These are phyloP conservation scores for Lithophane ornitopus DNA, from an alignment of 2,888 invertebrate genomes.

Conservation along the genomic window DNA sequence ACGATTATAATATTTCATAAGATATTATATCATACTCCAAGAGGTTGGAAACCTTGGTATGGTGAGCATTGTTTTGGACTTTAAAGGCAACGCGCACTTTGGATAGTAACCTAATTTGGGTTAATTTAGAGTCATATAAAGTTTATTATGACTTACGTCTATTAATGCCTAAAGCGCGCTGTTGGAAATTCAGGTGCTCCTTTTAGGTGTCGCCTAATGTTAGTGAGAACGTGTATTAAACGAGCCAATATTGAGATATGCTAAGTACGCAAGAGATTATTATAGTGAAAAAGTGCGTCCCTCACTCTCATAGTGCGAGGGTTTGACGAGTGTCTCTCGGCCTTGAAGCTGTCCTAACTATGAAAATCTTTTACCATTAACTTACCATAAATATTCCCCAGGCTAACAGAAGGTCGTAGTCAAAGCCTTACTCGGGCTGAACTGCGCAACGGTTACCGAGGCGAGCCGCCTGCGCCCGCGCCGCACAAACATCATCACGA, in stretches of 20 bases:
- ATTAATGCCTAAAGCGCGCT: background rate
- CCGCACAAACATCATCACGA: constrained; percentile 80
- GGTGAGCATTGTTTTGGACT: background rate
- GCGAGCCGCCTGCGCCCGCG: constrained; percentile 60
- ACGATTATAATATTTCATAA: background rate
- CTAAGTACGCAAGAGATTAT: no score
- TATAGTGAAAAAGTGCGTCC: no score
- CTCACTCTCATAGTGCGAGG: no score
- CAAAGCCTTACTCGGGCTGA: constrained; percentile 86
- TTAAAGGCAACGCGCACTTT: no score
- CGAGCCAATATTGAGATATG: no score
- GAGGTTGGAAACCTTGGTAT: background rate
- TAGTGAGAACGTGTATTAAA: no score
- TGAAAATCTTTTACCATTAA: background rate
- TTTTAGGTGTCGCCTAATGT: no score
- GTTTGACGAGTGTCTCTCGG: background rate
- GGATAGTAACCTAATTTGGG: background rate
- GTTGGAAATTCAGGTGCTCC: no score
- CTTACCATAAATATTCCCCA: constrained; percentile 49
- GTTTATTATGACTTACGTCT: background rate
- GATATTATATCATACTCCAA: background rate
- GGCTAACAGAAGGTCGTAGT: constrained; percentile 85
- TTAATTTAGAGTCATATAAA: background rate
- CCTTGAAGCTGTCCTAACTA: background rate
- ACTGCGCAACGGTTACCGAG: constrained; percentile 81